A percentile compares a stretch with the other conserved stretches of the same genome.
Evolutionary conservation across 2,888 invertebrate species (phyloP).

Genomic region (Nomada ruficornis): DNA sequence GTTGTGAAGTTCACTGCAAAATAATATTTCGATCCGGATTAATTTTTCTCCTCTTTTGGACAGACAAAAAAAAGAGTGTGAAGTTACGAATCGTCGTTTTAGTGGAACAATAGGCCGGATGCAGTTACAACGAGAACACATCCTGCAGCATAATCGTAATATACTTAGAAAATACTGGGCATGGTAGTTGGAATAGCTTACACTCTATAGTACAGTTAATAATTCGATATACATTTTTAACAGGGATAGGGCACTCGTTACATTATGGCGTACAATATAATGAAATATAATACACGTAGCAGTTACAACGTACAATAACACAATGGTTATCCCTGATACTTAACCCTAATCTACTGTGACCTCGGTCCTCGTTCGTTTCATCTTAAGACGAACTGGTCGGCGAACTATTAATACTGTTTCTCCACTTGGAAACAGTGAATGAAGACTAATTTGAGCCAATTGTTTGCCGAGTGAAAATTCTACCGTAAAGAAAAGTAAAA

Average conservation of each 20-base stretch:
- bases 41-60: too few relatives aligned
- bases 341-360: conserved; percentile 51
- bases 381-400: conserved; percentile 28
- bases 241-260: conserved; percentile 75
- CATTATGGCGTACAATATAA: conserved; percentile 67
- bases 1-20: neutral
- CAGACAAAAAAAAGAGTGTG: neutral
- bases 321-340: conserved; percentile 55
- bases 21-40: neutral
- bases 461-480: too few relatives aligned
- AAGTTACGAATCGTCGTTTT: neutral
- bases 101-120: conserved; percentile 31
- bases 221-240: conserved; percentile 74
- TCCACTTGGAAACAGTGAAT: too few relatives aligned
- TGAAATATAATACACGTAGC: conserved; percentile 66
- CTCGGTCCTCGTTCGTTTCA: conserved; percentile 30
- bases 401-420: neutral
- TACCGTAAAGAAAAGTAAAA: neutral
- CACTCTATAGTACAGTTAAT: conserved; percentile 73
- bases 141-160: conserved; percentile 65
- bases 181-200: conserved; percentile 78
- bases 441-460: too few relatives aligned
- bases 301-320: conserved; percentile 63
- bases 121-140: conserved; percentile 54
- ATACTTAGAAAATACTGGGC: conserved; percentile 81